Evolutionary conservation across 2,888 invertebrate genomes (phyloP), one percentile per base, ranked within the genome.

Genomic region (Mimumesa dahlbomi): DNA sequence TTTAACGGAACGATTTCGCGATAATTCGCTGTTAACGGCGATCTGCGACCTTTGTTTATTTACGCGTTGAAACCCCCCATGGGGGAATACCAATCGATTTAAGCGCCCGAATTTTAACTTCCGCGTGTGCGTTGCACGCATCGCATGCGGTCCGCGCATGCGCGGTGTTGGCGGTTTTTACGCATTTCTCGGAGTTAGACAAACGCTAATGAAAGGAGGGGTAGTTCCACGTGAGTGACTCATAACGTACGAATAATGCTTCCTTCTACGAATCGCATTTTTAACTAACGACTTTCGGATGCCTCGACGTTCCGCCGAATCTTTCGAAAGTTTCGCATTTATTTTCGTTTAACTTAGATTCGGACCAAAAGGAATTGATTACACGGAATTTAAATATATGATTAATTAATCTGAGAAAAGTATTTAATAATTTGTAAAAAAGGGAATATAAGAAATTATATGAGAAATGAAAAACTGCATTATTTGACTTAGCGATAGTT

Each of bases 51-150:
- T n/a, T n/a, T n/a, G 43, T 52, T 63, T 45, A 50, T 54, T 50
- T 58, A 45, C 40, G 5, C 19, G 11, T 21, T 14, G 19, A 14
- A n/a, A 2, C 34, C 52, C 38, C n/a, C 18, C 16, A 5, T 4
- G 36, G 9, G 3, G n/a, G 18, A 6, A 11, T n/a, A n/a, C n/a
- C n/a, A 53, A 65, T 68, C 59, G 56, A 58, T 64, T 48, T 3
- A 9, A 19, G n/a, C 31, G n/a, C 21, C 40, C 21, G 43, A 61
- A 57, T 46, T 61, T n/a, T 11, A 18, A 69, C 46, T 63, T 63
- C 58, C 42, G 56, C 18, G 19, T 59, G 40, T 54, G 52, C 31
- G 38, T 56, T 42, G 29, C 40, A 40, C 50, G 19, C 43, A 43
- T 9, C 19, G 19, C 5, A 16, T 14, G 34, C 38, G 38, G 45